Evolutionary conservation across 2,888 invertebrate genomes (phyloP), one percentile per base, ranked within the genome.

Genomic region (Heliconius sara): DNA sequence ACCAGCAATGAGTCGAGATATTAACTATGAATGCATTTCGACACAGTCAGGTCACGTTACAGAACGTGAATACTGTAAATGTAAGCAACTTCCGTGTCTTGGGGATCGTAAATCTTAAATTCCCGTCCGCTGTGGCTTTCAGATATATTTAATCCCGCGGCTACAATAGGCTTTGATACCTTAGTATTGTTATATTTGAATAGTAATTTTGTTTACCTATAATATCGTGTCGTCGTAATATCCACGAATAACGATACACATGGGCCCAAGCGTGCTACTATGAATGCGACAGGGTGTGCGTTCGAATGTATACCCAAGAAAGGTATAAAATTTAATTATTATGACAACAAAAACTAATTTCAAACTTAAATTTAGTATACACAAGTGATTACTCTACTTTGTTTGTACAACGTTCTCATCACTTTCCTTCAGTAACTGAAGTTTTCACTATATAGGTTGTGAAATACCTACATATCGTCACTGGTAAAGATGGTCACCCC

Each of bases 61-160:
- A 60, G 68, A 68, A 57, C 77, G 74, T 75, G 79, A 79, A 79
- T 82, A 82, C 79, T 82, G 79, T 68, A 71, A 82, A 78, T 82
- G 79, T 76, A 71, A 78, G 81, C 76, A 77, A 80, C 79, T 80
- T 78, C 76, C 79, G 67, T 72, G 80, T 76, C 77, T 67, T 74
- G 82, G 84, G 79, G 75, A 79, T 77, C 85, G 85, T 86, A 85
- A 86, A 86, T 86, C 85, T 85, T 79, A 68, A 81, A 81, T 83
- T 81, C 77, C 79, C 65, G 81, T 81, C 77, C 81, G 81, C 80
- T 80, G 84, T 79, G 81, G 82, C 82, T 80, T 83, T 81, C 80
- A 83, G 83, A 82, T 82, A 81, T 79, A 79, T 79, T 80, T 74
- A 68, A 67, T 85, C 85, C 85, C 84, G 25, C 57, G 68, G 82